Evolutionary conservation across 2,888 invertebrate genomes (phyloP).

Genomic region (Galerucella calmariensis): DNA sequence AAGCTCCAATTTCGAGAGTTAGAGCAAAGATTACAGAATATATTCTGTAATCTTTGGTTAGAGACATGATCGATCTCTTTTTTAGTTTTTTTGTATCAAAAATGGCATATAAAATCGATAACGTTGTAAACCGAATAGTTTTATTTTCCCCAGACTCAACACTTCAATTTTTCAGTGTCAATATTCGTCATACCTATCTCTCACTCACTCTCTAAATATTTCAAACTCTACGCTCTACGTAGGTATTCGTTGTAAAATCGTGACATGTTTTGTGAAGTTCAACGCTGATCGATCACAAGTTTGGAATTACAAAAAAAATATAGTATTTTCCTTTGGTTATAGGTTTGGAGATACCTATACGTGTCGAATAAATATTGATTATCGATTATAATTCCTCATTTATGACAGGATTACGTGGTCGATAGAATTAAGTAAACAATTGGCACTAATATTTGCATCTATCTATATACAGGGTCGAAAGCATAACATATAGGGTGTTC

Average conservation of each 20-base stretch:
- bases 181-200: not conserved
- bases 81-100: not conserved
- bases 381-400: no score
- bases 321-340: no score
- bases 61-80: not conserved
- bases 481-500: no score
- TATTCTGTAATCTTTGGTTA: not conserved
- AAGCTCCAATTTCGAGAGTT: no score
- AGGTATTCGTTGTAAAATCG: not conserved
- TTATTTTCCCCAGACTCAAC: not conserved
- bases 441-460: no score
- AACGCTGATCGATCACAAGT: not conserved
- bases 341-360: no score
- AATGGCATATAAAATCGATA: not conserved
- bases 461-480: no score
- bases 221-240: not conserved
- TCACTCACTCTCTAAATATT: not conserved
- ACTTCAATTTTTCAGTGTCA: not conserved
- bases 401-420: no score
- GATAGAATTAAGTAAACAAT: no score
- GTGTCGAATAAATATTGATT: no score
- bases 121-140: not conserved
- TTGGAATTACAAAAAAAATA: not conserved
- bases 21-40: no score
- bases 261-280: not conserved